Base-by-base conservation (phyloP, 2,113 vertebrate species). In the Saccopteryx leptura region DNA sequence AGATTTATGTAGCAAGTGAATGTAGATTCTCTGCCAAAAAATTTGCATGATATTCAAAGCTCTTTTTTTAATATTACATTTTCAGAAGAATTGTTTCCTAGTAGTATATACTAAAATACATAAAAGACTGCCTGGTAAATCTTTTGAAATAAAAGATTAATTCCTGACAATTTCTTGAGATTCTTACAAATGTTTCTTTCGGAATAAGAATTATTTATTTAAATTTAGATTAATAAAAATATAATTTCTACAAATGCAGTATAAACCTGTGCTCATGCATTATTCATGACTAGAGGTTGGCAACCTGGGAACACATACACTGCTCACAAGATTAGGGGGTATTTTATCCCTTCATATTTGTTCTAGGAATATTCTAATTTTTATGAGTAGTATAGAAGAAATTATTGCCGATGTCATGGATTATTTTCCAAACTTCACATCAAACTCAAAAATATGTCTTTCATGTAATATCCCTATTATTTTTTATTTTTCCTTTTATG, bases 141-240 rank as follows among this genome's bases (percentile, higher is more conserved):
- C 24, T 66, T 84, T 79, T 33, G 76, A 72, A 82, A 61, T 86
- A n/a, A 80, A 86, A 91, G 19, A 79, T 72, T 39, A 33, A 74
- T 58, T 94, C 19, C 48, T 88, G 28, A 50, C 75, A 19, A 17
- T 90, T 90, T 72, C 21, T 6, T 94, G 58, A 80, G 15, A 31
- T 69, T 88, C 74, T 87, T 75, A 19, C 63, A 69, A 80, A 63
- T 61, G 46, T 93, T 80, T 12, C 17, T 85, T 76, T 93, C 71
- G 79, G 71, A 88, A 68, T 12, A 69, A 85, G 54, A 83, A 58
- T 15, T 58, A 39, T 13, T 61, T 12, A 18, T 82, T 90, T 52
- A 69, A 28, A 87, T 82, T 92, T 66, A 18, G 82, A 17, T 79
- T 74, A 68, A 76, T 78, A 78, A 87, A 63, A 79, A 19, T 79